These are phyloP conservation scores for Microcebus griseorufus DNA, from an alignment of 2,113 vertebrate species.

Conservation along the genomic window DNA sequence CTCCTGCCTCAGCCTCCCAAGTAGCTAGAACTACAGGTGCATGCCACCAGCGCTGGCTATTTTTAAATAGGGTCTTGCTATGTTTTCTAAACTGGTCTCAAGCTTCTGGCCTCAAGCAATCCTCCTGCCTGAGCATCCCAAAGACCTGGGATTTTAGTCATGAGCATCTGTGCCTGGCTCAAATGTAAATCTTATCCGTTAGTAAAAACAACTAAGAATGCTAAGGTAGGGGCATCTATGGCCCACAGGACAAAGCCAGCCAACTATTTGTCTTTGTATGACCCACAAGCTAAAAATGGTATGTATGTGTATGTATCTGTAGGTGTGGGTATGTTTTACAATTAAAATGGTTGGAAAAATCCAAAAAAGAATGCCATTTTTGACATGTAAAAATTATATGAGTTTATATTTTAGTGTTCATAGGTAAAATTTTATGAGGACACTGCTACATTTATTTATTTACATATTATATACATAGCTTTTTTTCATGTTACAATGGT, in stretches of 20 bases:
- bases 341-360: not conserved
- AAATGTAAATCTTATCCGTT: not conserved
- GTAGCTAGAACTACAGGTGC: no score
- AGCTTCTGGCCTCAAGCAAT: no score
- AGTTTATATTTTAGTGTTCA: not conserved
- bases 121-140: no score
- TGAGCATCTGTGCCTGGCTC: no score
- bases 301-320: not conserved
- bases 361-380: not conserved
- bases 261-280: not conserved
- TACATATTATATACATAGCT: not conserved
- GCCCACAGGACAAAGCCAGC: not conserved
- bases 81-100: no score
- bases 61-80: no score
- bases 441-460: not conserved
- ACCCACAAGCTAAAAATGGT: not conserved
- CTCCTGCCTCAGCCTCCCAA: no score
- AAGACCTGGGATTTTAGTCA: no score
- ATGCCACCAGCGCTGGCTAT: no score
- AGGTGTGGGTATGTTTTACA: not conserved
- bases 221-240: not conserved
- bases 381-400: not conserved
- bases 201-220: not conserved
- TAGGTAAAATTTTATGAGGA: not conserved
- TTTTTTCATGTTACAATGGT: not conserved